Evolutionary conservation across 53 echinoderm and acorn worm genomes (phyloP), one percentile per base, ranked within the genome.

Genomic region (Hippasteria phrygiana): DNA sequence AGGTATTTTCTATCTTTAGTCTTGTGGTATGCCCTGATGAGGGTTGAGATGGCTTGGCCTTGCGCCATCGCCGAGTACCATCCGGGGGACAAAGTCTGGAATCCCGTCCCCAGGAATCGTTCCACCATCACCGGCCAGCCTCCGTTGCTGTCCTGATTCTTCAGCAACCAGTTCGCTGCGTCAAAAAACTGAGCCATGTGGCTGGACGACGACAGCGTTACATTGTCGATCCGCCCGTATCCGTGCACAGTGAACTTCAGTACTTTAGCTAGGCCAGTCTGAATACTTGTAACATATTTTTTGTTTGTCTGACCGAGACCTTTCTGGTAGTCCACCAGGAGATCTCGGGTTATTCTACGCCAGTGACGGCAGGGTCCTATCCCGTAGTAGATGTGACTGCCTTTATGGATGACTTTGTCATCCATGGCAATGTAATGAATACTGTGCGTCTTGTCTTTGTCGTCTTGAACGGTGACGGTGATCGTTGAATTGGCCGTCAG

Each of bases 11-110:
- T 87, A 34, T 94, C 80, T 55, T 93, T 77, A 22, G 99, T 94
- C 43, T 88, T 94, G 20, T 87, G 55, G 55, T 93, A 96, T 0
- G 99, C 99, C n/a, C 99, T 65, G 39, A 93, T 85, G 17, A 99
- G 85, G 12, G 93, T 94, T 1, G 99, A 99, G 65, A 99, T 96
- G 22, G 96, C 99, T 34, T 99, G 99, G 18, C 99, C 99, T 63
- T 99, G 99, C 1, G 96, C 99, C 99, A 99, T 99, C 5, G 99
- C 92, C 0, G 99, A 99, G 55, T 99, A 99, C 99, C 99, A 99
- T 17, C 94, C 96, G 8, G 99, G 94, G 16, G 93, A 84, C 29
- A 99, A 77, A 10, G 75, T 81, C 51, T 88, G 79, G 87, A 99
- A 93, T 22, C 93, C 93, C 28, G 91, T 85, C 24, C 89, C 94